These are phyloP conservation scores for Torymus tubicola DNA, from an alignment of 2,888 invertebrate species.

Conservation along the genomic window DNA sequence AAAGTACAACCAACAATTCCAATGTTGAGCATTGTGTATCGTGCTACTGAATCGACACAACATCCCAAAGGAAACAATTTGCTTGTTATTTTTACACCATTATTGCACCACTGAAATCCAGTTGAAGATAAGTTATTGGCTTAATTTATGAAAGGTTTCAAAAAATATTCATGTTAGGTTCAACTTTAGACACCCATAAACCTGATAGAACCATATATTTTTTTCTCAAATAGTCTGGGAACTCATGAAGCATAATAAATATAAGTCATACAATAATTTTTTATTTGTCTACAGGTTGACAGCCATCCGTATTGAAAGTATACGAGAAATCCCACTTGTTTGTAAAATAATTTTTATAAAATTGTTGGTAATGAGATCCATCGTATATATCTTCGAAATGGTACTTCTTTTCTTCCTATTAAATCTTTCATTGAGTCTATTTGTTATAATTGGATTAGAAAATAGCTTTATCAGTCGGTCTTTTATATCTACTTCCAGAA, in stretches of 20 bases:
- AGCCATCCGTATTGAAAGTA: constrained; percentile 4
- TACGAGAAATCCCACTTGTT: not conserved
- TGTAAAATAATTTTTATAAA: not conserved
- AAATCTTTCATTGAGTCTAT: not conserved
- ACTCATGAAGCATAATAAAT: not conserved
- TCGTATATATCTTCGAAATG: not conserved
- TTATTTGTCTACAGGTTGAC: no score
- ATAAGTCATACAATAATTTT: not conserved
- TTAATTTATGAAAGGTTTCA: not conserved
- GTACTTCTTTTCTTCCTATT: not conserved
- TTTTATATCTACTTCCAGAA: not conserved
- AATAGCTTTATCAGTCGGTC: not conserved
- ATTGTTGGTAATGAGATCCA: not conserved
- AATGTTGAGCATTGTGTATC: no score
- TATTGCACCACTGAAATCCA: not conserved
- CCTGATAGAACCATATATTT: no score
- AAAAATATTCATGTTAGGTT: not conserved
- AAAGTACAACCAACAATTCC: no score
- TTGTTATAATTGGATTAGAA: not conserved
- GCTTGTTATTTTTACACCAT: not conserved
- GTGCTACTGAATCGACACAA: constrained; percentile 54
- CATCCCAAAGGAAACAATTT: not conserved
- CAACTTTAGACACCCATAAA: no score
- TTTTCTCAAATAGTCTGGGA: no score
- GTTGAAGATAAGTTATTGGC: not conserved